Evolutionary conservation across 2,113 vertebrate species (phyloP), one percentile per base, ranked within the genome.

Genomic region (Bambusicola thoracicus): DNA sequence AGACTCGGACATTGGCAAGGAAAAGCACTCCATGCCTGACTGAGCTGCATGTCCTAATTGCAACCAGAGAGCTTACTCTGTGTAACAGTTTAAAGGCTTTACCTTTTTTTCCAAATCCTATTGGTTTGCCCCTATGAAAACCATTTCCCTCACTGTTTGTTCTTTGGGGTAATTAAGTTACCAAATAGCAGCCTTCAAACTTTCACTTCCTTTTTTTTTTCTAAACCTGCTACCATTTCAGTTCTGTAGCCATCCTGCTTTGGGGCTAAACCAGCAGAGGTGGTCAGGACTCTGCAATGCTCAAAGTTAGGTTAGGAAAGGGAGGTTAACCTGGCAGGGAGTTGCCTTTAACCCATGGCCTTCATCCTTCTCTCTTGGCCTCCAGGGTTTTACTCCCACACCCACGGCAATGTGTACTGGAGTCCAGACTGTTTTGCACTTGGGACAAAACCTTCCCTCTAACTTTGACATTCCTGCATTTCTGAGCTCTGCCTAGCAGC

Each of bases 401-500:
- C 30, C 62, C 69, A 73, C 81, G 40, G 36, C 84, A 82, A 55
- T 25, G 38, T 34, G 43, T 48, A 27, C 61, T 34, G 61, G n/a
- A 86, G 43, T 41, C 66, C 67, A 89, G 41, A 74, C 87, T 59
- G 55, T 4, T 91, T 79, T 77, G 58, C 53, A 49, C 61, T 67
- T 66, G 63, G 68, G 85, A 87, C 41, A 83, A 95, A 92, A 20
- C 56, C 74, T 24, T 40, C 58, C 24, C 44, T 91, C 72, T 82
- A 79, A 87, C 77, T 76, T 74, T 69, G 32, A 43, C 67, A 66
- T 85, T 87, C 87, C 79, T 89, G 44, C 72, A 66, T 49, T 95
- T 91, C 87, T 90, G 68, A 93, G 38, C 92, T 95, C 90, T 96
- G 93, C 94, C 87, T 87, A 88, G 80, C 55, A 85, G 87, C 90